Evolutionary conservation across 2,888 invertebrate species (phyloP), one percentile per base, ranked within the genome.

Genomic region (Omphaloscelis lunosa): DNA sequence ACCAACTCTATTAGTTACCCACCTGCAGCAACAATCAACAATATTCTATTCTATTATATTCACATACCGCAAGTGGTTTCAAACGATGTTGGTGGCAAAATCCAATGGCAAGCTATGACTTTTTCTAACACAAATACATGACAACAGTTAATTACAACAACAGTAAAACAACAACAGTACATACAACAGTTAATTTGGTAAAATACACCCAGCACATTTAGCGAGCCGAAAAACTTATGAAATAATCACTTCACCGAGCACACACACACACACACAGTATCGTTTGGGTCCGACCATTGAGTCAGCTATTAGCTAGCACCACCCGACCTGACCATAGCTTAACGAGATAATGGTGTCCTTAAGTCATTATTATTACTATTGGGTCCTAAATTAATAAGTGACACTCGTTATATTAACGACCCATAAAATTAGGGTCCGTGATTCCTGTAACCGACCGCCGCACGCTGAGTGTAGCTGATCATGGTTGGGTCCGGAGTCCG

Each of bases 351-450:
- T 73, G 34, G 62, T 51, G 9, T 34, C 53, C 61, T 84, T 73
- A 70, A 65, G 59, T 51, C 41, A 20, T 34, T 79, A 58, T 45
- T 65, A 41, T 79, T 65, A 41, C 17, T 53, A 34, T 41, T 62
- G 53, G 48, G 29, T 71, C 66, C 39, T 81, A 65, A 86, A 86
- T 86, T 86, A 86, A 87, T 88, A 76, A 63, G 71, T 78, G 86
- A 78, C 82, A 79, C 59, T 79, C 77, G 77, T 77, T 72, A 76
- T 70, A 78, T 71, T 77, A 82, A 78, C 72, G 71, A 72, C 59
- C 70, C 56, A 72, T 79, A 67, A 76, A 65, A 77, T 79, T 61
- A 76, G 73, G 61, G 53, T 58, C 72, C 72, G 41, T 12, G 72
- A 78, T 83, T 81, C 67, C 73, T 63, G 77, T 56, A 68, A 77